These are phyloP conservation scores for Apis cerana DNA, from an alignment of 1,140 invertebrate genomes.

Conservation along the genomic window DNA sequence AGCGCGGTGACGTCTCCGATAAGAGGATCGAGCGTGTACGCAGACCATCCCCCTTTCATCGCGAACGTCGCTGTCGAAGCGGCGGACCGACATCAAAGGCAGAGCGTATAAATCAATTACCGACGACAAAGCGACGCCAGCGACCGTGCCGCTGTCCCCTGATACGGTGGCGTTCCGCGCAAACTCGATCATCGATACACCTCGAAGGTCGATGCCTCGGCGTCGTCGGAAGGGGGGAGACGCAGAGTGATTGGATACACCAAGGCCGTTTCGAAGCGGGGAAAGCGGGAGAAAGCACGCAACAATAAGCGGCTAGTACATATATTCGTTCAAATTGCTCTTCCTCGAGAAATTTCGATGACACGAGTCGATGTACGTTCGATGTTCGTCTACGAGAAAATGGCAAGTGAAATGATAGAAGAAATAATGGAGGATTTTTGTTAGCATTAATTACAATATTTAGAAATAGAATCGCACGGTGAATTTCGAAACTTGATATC, in stretches of 20 bases:
- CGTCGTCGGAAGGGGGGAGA: conserved; percentile 28
- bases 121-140: conserved; percentile 64
- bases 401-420: too few species aligned
- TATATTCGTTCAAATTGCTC: too few species aligned
- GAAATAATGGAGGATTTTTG: too few species aligned
- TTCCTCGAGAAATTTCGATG: too few species aligned
- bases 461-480: too few species aligned
- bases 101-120: conserved; percentile 70
- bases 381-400: too few species aligned
- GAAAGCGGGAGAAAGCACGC: not conserved
- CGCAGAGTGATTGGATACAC: not conserved
- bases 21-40: conserved; percentile 3
- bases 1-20: conserved; percentile 7
- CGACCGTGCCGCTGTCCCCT: conserved; percentile 40
- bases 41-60: not conserved
- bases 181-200: conserved; percentile 69
- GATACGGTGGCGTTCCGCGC: conserved; percentile 58
- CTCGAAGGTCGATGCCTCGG: conserved; percentile 61
- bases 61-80: conserved; percentile 52
- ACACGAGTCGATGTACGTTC: too few species aligned
- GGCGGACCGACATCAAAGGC: conserved; percentile 67
- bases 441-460: too few species aligned
- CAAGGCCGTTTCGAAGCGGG: not conserved
- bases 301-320: too few species aligned
- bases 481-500: too few species aligned